These are phyloP conservation scores for Fragum whitleyi DNA, from an alignment of 2,888 invertebrate species.

Conservation along the genomic window DNA sequence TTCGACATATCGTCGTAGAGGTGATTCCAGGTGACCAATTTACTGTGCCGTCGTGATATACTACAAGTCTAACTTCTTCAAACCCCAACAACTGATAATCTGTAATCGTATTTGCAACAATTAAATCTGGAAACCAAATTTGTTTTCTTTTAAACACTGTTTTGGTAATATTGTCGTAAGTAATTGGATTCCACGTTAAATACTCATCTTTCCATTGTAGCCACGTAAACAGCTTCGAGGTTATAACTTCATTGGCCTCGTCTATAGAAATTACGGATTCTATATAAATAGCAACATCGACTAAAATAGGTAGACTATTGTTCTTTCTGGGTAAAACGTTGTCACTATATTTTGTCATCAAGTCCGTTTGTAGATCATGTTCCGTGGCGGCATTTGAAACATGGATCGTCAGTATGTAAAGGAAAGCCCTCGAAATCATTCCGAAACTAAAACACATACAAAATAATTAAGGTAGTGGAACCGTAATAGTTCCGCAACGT, in stretches of 20 bases:
- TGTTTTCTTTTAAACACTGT: not conserved
- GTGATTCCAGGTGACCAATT: not conserved
- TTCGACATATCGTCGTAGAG: not conserved
- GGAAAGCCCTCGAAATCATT: too few relatives aligned
- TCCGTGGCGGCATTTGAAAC: not conserved
- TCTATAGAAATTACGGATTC: not conserved
- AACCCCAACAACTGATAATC: not conserved
- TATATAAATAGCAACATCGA: not conserved
- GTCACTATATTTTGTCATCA: not conserved
- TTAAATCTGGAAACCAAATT: constrained; percentile 6
- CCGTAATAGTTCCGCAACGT: too few relatives aligned
- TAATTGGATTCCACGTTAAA: not conserved
- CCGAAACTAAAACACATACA: too few relatives aligned
- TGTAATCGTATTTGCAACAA: not conserved
- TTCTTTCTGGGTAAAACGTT: not conserved
- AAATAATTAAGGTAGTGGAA: too few relatives aligned
- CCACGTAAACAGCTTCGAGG: not conserved
- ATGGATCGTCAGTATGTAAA: too few relatives aligned
- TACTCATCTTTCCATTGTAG: not conserved
- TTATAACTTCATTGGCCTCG: not conserved
- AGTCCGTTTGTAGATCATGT: not conserved
- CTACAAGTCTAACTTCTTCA: not conserved
- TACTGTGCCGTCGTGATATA: not conserved
- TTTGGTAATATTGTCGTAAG: not conserved
- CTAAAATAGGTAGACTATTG: not conserved